Base-by-base conservation (phyloP, 2,113 vertebrate genomes). In the Pteruthius melanotis region DNA sequence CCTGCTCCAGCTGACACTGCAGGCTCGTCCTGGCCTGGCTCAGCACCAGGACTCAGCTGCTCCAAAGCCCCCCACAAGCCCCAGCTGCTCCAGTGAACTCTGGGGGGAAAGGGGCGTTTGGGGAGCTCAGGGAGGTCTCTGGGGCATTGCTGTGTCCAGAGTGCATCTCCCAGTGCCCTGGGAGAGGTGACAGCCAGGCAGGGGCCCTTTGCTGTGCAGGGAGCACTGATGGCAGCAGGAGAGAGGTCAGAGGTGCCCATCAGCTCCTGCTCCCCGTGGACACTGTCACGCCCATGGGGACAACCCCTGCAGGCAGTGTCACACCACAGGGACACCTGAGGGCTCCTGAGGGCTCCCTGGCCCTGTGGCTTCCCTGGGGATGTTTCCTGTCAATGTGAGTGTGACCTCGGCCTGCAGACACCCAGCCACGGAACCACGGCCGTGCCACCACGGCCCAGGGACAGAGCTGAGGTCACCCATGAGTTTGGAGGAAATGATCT, bases 241-340 rank as follows among this genome's bases (percentile, higher is more conserved):
- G 2, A 4, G 26, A 30, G 21, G 3, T 44, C 61, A 49, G 68
- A 40, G 71, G 40, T 59, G 42, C 16, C 52, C 66, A 24, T 2
- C 57, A 71, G 65, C 70, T 50, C 44, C 69, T n/a, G 79, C 59
- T 53, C 27, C 47, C 78, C 23, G 27, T 7, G 83, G 17, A 4
- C 63, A 14, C 16, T 2, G 0, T 10, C 16, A 0, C 20, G 37
- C 33, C 45, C 18, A 9, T 4, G 52, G 40, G 69, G 63, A 74
- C 94, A 59, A 4, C 35, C 44, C 4, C 1, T 0, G 8, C 54
- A 21, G 70, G 60, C n/a, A 57, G 42, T 8, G 10, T 3, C 11
- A 16, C 39, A 9, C 44, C 4, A 1, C 18, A 2, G 19, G 42
- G 72, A 54, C 33, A 17, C 0, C 0, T 5, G 65, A 23, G 31